Evolutionary conservation across 2,888 invertebrate species (phyloP), one percentile per base, ranked within the genome.

Genomic region (Coecobrya sp.): DNA sequence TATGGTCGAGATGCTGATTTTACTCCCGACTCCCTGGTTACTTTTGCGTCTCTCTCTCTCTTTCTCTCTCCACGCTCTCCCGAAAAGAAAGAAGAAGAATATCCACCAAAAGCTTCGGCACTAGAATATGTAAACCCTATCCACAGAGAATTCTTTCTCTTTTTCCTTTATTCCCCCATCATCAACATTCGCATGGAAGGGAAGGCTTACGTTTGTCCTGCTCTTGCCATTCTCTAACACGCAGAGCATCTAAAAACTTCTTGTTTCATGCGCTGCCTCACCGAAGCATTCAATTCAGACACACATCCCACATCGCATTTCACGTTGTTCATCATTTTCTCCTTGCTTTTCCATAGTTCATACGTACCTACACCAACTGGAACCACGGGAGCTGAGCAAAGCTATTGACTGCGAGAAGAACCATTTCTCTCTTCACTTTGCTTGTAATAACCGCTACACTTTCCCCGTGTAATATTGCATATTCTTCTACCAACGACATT

Each of bases 121-220:
- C 10, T 59, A 90, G 49, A 59, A 79, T 42, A 85, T 79, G 86
- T 55, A 59, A 81, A 87, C 62, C 68, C 59, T 86, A 81, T 81
- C 91, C 55, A 68, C 86, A 62, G 86, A 91, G 91, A 86, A 91
- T 86, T 91, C 91, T 86, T 82, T 86, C 86, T 81, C 91, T 86
- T 91, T 81, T 86, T 91, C 59, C 86, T n/a, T 86, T 82, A 90
- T 90, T 90, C 85, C 89, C 84, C 86, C 86, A 79, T 22, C 76
- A 81, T 85, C 27, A 36, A 19, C 65, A 84, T 49, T 19, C 22
- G 16, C 70, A 49, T 81, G 49, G 45, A 89, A 42, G 19, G 27
- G 65, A 73, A 76, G 52, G 59, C 73, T 59, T 86, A 8, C 86
- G 13, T 70, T 52, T 84, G 27, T 30, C 10, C 59, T 68, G 16